Evolutionary conservation across 2,888 invertebrate genomes (phyloP), one percentile per base, ranked within the genome.

Genomic region (Dromius quadrimaculatus): DNA sequence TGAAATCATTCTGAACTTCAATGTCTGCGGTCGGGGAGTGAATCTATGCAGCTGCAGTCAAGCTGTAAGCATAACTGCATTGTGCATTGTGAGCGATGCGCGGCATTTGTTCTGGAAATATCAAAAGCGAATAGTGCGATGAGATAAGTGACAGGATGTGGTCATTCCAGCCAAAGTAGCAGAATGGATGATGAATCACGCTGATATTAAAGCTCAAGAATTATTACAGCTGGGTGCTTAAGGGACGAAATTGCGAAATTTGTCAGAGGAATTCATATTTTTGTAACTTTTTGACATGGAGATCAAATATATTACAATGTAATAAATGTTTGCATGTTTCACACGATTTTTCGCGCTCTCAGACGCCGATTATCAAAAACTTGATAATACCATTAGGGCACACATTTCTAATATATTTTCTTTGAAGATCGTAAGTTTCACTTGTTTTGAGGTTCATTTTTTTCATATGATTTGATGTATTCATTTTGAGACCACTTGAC

Each of bases 71-170:
- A 54, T 23, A 28, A 54, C 28, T 54, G 11, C 50, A 54, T 54
- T 54, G 50, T 54, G 28, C 50, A 54, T 54, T 54, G 50, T 54
- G 28, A 8, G 11, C 9, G 13, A 41, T 41, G 41, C 6, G 11
- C 32, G 2, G 28, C 15, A 54, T 23, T 54, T 28, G 28, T 11
- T 6, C 23, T 54, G 28, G 50, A 54, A 54, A 9, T 28, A 28
- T 28, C 50, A 54, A 54, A 54, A 15, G 50, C 50, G 50, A 32
- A 28, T 28, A 28, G 32, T 54, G 32, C 50, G 28, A 28, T 23
- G 28, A 54, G 50, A 54, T 54, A 54, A 54, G 50, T 32, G 50
- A 54, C 28, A 15, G 5, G 50, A n/a, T 23, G 1, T 11, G 47
- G 32, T 54, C 50, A 54, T 54, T 9, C 50, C 50, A 15, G 28